Evolutionary conservation across 1,140 invertebrate species (phyloP), one percentile per base, ranked within the genome.

Genomic region (Lasaia peninsularis): DNA sequence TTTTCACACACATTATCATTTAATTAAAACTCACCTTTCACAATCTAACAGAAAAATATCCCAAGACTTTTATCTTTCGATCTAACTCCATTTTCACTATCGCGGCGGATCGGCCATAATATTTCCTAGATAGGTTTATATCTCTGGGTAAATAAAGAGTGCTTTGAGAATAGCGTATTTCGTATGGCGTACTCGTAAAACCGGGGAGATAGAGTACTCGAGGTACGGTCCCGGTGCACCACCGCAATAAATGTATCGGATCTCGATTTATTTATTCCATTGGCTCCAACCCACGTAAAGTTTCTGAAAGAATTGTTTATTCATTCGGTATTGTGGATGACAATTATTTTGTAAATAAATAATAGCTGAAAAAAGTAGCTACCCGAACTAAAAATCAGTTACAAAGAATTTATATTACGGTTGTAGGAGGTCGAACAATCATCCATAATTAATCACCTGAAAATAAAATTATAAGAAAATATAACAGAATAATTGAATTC

Each of bases 161-260:
- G 28, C 11, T 52, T 52, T 52, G 50, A 14, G 50, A 55, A 55
- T 21, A 55, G 18, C 9, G 6, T 12, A 40, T 55, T 18, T 21
- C 20, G 34, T 40, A 44, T 28, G 48, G 37, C 16, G 31, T 57
- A 21, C 31, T 59, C 57, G 50, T 59, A 59, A 59, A 52, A n/a
- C 44, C 28, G 16, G 16, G 37, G 33, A 58, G 51, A 52, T 44
- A 37, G 10, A 32, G 20, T n/a, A 35, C 33, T 52, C n/a, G 9
- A 51, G 14, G 11, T n/a, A 50, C 49, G n/a, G 18, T n/a, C 33
- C 21, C 52, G 34, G 33, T 24, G 33, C 16, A 18, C 34, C 57
- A 28, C 35, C 16, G 37, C 57, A 53, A 59, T 59, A 59, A 59
- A 59, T 59, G 51, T 52, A 58, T 54, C 52, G 52, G 33, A 6